A percentile compares a stretch with the other conserved stretches of the same genome.
Conservation (phyloP, 2,797 vertebrate species). For the Gambusia yucatana region DNA sequence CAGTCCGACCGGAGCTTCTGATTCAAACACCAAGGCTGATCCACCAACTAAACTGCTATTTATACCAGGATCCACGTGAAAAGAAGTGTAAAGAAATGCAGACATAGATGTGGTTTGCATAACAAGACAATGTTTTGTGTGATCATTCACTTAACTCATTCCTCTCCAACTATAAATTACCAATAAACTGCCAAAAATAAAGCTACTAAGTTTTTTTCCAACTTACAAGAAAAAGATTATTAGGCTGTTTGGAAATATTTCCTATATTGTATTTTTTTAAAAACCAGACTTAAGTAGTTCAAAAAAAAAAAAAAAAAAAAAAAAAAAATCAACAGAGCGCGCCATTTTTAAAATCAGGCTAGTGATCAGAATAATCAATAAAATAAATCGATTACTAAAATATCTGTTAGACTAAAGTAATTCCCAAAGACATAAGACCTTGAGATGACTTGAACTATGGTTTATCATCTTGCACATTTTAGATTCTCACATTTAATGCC, state of each 20-base stretch:
- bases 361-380: too few species aligned
- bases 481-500: neutral
- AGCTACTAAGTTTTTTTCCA: neutral
- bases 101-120: neutral
- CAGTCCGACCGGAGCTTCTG: slow-evolving; percentile 21
- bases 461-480: neutral
- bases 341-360: too few species aligned
- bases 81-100: neutral
- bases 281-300: too few species aligned
- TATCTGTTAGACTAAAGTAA: neutral
- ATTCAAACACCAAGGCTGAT: neutral
- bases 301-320: too few species aligned
- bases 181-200: neutral
- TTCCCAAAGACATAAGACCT: neutral
- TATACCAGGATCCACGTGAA: slow-evolving; percentile 19
- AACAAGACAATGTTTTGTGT: neutral
- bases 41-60: neutral
- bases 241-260: neutral
- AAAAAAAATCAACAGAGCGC: too few species aligned
- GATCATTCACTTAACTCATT: neutral
- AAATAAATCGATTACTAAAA: too few species aligned
- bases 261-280: too few species aligned
- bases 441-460: neutral
- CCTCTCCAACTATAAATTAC: neutral
- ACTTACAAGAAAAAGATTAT: neutral